phyloP scores from a whole-genome alignment of 92 coral and sea anemone genomes.

The Phenganax subtilis region DNA sequence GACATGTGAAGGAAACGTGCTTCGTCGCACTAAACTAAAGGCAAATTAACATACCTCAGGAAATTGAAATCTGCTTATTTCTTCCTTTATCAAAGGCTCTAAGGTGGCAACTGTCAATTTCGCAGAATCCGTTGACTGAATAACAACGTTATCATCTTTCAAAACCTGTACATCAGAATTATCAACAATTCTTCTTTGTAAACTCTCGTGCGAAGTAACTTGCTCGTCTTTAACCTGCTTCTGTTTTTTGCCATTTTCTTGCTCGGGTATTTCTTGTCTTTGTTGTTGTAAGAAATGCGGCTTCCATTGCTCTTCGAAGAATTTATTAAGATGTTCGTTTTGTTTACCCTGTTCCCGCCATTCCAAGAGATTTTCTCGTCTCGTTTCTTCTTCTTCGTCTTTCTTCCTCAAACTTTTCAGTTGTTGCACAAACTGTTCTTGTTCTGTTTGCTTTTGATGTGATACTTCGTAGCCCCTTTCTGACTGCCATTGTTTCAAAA shows the following conservation, averaged over 20 bases:
- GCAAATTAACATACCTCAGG: conserved; percentile 7
- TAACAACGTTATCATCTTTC: background rate
- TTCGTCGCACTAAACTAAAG: background rate
- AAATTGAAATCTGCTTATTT: conserved; percentile 10
- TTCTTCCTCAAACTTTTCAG: conserved; percentile 57
- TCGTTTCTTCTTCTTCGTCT: conserved; percentile 63
- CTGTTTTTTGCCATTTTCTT: conserved; percentile 30
- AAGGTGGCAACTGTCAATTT: background rate
- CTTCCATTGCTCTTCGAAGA: conserved; percentile 23
- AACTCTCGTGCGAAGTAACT: background rate
- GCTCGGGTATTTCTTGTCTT: conserved; percentile 32
- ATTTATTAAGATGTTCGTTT: conserved; percentile 16
- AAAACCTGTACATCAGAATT: background rate
- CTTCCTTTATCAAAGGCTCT: conserved; percentile 3
- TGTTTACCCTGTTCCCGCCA: conserved; percentile 34
- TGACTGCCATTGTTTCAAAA: background rate
- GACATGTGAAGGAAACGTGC: background rate
- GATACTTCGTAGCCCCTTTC: conserved; percentile 37
- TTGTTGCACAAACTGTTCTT: conserved; percentile 58
- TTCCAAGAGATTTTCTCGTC: conserved; percentile 7
- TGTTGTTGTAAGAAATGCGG: conserved; percentile 29
- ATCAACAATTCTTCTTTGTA: background rate
- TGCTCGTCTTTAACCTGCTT: conserved; percentile 21
- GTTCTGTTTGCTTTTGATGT: conserved; percentile 67
- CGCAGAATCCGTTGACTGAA: background rate